Evolutionary conservation across 2,888 invertebrate species (phyloP).

Genomic region (Rhagonycha fulva): DNA sequence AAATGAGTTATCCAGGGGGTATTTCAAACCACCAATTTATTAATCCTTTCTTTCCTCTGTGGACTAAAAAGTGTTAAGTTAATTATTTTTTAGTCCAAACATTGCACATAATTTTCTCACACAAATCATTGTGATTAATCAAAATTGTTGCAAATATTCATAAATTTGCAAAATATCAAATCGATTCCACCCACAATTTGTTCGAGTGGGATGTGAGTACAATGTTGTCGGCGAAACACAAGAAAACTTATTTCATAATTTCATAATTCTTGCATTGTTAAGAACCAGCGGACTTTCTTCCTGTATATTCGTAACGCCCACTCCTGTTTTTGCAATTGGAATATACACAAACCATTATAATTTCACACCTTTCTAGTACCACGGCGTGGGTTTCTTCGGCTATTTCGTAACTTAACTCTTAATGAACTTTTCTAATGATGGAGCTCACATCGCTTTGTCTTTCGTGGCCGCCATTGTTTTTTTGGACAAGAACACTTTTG

Average conservation of each 20-base stretch:
- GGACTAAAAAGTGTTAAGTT: conserved; percentile 9
- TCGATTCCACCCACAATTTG: conserved; percentile 22
- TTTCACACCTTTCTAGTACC: conserved; percentile 39
- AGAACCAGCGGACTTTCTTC: conserved; percentile 43
- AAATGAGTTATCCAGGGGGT: conserved; percentile 33
- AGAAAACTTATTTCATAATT: conserved; percentile 46
- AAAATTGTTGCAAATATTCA: conserved; percentile 23
- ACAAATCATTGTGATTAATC: conserved; percentile 18
- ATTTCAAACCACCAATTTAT: conserved; percentile 25
- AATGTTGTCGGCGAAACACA: conserved; percentile 36
- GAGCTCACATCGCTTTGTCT: neutral
- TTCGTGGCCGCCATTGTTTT: neutral
- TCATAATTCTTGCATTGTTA: conserved; percentile 47
- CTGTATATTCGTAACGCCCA: conserved; percentile 42
- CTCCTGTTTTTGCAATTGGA: conserved; percentile 41
- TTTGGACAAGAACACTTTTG: neutral
- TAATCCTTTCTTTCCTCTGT: neutral
- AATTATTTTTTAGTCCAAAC: conserved; percentile 8
- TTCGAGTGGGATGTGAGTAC: conserved; percentile 20
- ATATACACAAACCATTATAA: conserved; percentile 31
- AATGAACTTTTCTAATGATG: conserved; percentile 17
- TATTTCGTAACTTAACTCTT: conserved; percentile 19
- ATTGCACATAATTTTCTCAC: conserved; percentile 13
- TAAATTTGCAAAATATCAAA: conserved; percentile 25
- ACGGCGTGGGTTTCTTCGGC: conserved; percentile 23